Conservation (phyloP, 2,113 vertebrate species). For the Melanotaenia duboulayi region DNA sequence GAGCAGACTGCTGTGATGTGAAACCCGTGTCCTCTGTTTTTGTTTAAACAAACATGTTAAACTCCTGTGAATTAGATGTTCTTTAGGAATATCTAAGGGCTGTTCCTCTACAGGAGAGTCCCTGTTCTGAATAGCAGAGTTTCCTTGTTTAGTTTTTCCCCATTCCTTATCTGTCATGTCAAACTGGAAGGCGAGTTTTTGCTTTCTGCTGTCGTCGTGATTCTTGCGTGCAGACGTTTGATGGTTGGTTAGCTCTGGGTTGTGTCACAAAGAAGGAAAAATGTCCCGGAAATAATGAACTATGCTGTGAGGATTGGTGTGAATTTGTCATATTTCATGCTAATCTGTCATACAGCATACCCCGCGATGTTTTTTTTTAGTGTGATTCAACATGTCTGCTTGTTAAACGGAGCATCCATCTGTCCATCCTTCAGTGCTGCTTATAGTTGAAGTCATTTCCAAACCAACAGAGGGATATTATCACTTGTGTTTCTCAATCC, state of each 20-base stretch:
- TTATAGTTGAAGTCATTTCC: no score
- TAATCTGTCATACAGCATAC: not conserved
- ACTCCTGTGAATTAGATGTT: not conserved
- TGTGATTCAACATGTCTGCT: no score
- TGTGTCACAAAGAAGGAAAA: slow-evolving; percentile 1
- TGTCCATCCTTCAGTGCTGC: no score
- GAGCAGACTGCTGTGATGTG: not conserved
- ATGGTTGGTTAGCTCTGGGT: not conserved
- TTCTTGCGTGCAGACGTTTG: no score
- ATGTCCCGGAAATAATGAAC: not conserved
- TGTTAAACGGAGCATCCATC: not conserved
- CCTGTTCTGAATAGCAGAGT: no score
- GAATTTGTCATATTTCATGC: not conserved
- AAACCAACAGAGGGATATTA: no score
- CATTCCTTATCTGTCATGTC: no score
- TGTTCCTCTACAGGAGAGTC: not conserved
- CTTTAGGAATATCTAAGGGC: not conserved
- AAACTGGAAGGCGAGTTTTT: not conserved
- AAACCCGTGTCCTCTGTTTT: not conserved
- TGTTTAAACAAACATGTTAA: not conserved
- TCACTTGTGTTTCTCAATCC: no score
- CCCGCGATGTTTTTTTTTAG: not conserved
- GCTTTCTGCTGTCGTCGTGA: no score
- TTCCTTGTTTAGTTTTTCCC: no score
- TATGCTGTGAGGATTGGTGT: rapidly evolving